phyloP scores from a whole-genome alignment of 1,140 invertebrate species.

The Maniola jurtina region DNA sequence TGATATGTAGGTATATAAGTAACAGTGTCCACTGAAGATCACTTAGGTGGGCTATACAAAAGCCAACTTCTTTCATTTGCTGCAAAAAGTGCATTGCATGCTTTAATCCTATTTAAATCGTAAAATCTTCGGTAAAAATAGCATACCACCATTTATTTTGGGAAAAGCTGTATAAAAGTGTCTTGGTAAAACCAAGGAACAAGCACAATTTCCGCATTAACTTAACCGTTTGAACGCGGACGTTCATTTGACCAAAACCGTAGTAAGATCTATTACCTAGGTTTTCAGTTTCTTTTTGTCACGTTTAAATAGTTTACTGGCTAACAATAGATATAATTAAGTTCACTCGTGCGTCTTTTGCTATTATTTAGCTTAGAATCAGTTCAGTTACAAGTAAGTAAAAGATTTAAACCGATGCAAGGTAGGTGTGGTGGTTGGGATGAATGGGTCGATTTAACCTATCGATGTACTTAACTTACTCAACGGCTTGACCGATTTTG shows the following conservation, averaged over 20 bases:
- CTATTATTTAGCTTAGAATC: background rate
- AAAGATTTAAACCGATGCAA: too few relatives aligned
- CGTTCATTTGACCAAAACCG: background rate
- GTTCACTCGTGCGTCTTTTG: conserved; percentile 5
- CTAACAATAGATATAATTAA: conserved; percentile 1
- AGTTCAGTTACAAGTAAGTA: background rate
- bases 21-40: too few relatives aligned
- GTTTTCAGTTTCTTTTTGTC: background rate
- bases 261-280: background rate
- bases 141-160: background rate
- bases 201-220: background rate
- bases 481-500: too few relatives aligned
- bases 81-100: background rate
- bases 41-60: too few relatives aligned
- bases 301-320: background rate
- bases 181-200: background rate
- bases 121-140: background rate
- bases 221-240: background rate
- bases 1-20: too few relatives aligned
- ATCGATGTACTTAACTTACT: too few relatives aligned
- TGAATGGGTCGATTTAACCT: too few relatives aligned
- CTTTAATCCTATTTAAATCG: background rate
- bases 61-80: too few relatives aligned
- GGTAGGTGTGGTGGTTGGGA: too few relatives aligned
- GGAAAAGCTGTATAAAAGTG: background rate